Percentiles rank a stretch among this genome's conserved stretches.
Conservation (phyloP, 2,888 invertebrate species). For the Machimus atricapillus region DNA sequence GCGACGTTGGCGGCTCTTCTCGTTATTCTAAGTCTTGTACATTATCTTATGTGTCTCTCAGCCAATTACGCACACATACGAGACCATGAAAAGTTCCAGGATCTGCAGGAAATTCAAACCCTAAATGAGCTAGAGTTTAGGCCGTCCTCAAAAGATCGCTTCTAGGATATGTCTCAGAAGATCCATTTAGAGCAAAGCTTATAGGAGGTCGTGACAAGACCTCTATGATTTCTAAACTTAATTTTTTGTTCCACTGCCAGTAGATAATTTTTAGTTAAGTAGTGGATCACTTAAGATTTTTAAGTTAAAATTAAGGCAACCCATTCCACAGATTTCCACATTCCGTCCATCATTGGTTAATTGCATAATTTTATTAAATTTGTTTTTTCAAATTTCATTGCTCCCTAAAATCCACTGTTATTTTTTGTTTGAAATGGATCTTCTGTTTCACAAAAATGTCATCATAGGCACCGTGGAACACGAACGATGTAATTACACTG, state of each 20-base stretch:
- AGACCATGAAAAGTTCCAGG: constrained; percentile 93
- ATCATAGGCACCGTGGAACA: not conserved
- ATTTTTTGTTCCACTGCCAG: not conserved
- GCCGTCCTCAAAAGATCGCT: constrained; percentile 82
- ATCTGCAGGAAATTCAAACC: constrained; percentile 87
- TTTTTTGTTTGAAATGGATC: constrained; percentile 17
- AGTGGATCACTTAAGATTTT: not conserved
- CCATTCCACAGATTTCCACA: not conserved
- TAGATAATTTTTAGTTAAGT: not conserved
- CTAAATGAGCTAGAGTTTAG: constrained; percentile 79
- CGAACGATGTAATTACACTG: not conserved
- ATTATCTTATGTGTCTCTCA: constrained; percentile 92
- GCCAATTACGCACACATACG: constrained; percentile 96
- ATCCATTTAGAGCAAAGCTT: constrained; percentile 64
- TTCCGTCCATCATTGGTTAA: constrained; percentile 6
- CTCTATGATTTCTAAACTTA: not conserved
- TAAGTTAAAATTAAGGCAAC: not conserved
- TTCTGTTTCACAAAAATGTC: not conserved
- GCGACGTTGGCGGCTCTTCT: constrained; percentile 83
- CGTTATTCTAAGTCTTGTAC: constrained; percentile 88
- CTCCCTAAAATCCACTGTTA: not conserved
- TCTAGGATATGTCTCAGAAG: constrained; percentile 82
- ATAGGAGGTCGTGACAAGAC: not conserved
- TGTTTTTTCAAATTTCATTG: too few species aligned
- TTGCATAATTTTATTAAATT: not conserved